Evolutionary conservation across 2,113 vertebrate species (phyloP).

Genomic region (Chaetodon trifascialis): DNA sequence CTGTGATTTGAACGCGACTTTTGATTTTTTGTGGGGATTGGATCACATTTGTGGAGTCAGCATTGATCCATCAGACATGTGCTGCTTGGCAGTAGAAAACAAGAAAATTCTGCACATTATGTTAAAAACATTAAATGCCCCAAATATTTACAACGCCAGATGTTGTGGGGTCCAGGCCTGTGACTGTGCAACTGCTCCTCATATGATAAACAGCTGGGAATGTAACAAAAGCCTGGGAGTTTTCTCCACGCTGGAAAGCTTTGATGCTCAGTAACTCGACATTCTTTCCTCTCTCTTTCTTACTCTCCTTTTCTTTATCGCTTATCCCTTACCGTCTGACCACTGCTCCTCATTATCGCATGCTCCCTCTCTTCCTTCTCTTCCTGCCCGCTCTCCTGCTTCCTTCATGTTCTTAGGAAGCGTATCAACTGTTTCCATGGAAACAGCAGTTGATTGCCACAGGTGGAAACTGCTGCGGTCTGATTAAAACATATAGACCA

Average conservation of each 20-base stretch:
- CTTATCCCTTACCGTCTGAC: constrained; percentile 18
- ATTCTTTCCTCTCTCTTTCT: constrained; percentile 1
- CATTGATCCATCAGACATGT: background rate
- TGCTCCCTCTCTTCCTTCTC: constrained; percentile 1
- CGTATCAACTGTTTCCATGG: constrained; percentile 78
- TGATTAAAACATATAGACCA: constrained; percentile 59
- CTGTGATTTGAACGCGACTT: background rate
- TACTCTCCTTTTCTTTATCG: constrained; percentile 18
- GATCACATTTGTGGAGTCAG: constrained; percentile 4
- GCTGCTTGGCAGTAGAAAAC: background rate
- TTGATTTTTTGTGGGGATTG: background rate
- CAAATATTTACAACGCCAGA: background rate
- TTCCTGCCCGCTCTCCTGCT: constrained; percentile 1
- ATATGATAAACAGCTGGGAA: background rate
- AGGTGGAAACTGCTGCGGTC: constrained; percentile 59
- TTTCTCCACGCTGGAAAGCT: constrained; percentile 1
- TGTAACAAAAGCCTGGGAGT: background rate
- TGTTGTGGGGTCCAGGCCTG: background rate
- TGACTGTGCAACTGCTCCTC: background rate
- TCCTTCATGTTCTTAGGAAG: constrained; percentile 60
- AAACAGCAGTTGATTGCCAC: constrained; percentile 78
- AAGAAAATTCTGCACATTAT: background rate
- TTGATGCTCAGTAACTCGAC: background rate
- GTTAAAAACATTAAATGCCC: background rate
- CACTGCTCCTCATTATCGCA: constrained; percentile 52